Percentiles rank a stretch among this genome's conserved stretches.
Evolutionary conservation across 2,113 vertebrate genomes (phyloP).

Genomic region (Odontesthes bonariensis): DNA sequence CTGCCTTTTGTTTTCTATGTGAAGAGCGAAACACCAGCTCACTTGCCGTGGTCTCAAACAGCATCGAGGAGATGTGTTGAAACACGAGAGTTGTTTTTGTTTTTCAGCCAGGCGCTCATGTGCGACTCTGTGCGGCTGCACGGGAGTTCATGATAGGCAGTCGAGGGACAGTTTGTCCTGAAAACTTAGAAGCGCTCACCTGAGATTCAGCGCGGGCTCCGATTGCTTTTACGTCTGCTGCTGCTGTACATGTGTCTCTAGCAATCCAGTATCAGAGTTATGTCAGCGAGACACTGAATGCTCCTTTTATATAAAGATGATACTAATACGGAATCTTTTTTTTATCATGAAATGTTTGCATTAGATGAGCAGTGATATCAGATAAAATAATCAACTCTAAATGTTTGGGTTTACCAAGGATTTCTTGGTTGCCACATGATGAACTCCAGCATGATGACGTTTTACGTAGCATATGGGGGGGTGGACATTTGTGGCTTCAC

Average conservation of each 20-base stretch:
- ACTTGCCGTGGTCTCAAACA: constrained; percentile 23
- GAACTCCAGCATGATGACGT: not conserved
- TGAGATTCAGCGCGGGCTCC: constrained; percentile 41
- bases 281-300: not conserved
- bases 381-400: too few species aligned
- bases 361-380: too few species aligned
- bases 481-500: not conserved
- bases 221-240: constrained; percentile 16
- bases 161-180: constrained; percentile 32
- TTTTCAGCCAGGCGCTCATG: constrained; percentile 39
- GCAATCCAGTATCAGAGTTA: not conserved
- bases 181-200: constrained; percentile 46
- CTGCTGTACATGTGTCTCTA: constrained; percentile 1
- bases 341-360: too few species aligned
- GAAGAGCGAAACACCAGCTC: constrained; percentile 43
- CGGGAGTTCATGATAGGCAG: constrained; percentile 20
- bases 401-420: too few species aligned
- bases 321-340: too few species aligned
- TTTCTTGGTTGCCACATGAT: not conserved
- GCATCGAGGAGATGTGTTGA: constrained; percentile 7
- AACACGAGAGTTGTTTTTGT: constrained; percentile 47
- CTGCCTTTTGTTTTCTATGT: constrained; percentile 26
- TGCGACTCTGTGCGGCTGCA: constrained; percentile 11
- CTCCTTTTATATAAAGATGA: not conserved
- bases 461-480: not conserved